Evolutionary conservation across 2,113 vertebrate species (phyloP), one percentile per base, ranked within the genome.

Genomic region (Gallinago paraguaiae): DNA sequence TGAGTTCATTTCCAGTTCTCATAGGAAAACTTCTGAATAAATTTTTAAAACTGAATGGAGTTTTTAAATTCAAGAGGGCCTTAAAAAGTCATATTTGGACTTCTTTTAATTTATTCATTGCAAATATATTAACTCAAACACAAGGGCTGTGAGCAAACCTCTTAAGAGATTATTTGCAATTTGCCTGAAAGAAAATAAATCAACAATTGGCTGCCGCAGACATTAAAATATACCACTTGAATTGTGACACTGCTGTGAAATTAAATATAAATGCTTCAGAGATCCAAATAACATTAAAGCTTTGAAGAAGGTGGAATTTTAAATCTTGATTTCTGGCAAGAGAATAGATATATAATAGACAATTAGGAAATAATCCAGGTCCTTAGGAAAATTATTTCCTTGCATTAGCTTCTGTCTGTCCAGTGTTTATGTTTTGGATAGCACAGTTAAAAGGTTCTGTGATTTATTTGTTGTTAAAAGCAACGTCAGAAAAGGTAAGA

Each of bases 121-220:
- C 80, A 81, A 54, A 82, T 93, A 76, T 95, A 77, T 86, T 95
- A 71, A 86, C 74, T 93, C 71, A 91, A 83, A 94, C 82, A 92
- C 54, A 89, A 92, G 86, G 63, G 57, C 56, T 86, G 68, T 14
- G 12, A 97, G 63, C 94, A 92, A 97, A 94, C 53, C 92, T 97
- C 81, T 95, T 94, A 97, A 96, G 94, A 96, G 43, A 94, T 84
- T 96, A 90, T 96, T 96, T 98, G 95, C 77, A 94, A 96, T 97
- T 95, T 96, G 57, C 89, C 95, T 91, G 91, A 96, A 96, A 97
- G 76, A 93, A 95, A 97, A 97, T 97, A 96, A 96, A 95, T 96
- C 84, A 95, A 87, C 67, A 92, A 46, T 87, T 96, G 77, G 67
- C 93, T 97, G 51, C 61, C 90, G 61, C 69, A 96, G 92, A 95